Percentiles rank a stretch among this genome's conserved stretches.
These are phyloP conservation scores for Alsophila aescularia DNA, from an alignment of 2,888 invertebrate species.

Conservation along the genomic window DNA sequence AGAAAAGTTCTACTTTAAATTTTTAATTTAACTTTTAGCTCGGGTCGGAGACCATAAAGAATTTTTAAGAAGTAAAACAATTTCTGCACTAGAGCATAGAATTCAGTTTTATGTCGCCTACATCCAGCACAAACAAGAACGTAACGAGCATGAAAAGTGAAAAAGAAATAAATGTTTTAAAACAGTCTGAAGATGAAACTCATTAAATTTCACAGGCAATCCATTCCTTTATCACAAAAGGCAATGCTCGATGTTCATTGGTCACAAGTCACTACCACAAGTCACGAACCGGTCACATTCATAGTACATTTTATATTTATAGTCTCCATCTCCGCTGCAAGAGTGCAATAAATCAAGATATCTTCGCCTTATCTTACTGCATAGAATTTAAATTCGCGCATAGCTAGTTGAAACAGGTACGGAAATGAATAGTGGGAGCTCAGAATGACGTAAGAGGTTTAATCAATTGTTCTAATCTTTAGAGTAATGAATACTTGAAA, in stretches of 20 bases:
- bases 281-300: slow-evolving; percentile 21
- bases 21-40: too few species aligned
- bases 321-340: slow-evolving; percentile 33
- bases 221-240: slow-evolving; percentile 5
- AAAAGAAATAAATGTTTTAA: too few species aligned
- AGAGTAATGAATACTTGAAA: too few species aligned
- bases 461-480: neutral
- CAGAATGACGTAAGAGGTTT: too few species aligned
- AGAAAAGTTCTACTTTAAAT: too few species aligned
- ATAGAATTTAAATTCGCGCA: slow-evolving; percentile 36
- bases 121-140: too few species aligned
- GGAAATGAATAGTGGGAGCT: slow-evolving; percentile 12
- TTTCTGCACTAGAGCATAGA: too few species aligned
- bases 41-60: too few species aligned
- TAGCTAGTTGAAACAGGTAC: slow-evolving; percentile 24
- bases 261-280: slow-evolving; percentile 8
- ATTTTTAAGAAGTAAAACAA: too few species aligned
- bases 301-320: slow-evolving; percentile 23
- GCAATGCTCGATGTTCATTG: slow-evolving; percentile 7
- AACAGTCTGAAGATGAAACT: too few species aligned
- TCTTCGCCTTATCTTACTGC: slow-evolving; percentile 32
- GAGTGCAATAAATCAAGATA: slow-evolving; percentile 37
- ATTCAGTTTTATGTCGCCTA: too few species aligned
- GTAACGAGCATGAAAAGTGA: too few species aligned
- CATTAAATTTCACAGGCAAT: neutral